A percentile compares a stretch with the other conserved stretches of the same genome.
Conservation (phyloP, 2,113 vertebrate genomes). For the Oceanodroma tethys region DNA sequence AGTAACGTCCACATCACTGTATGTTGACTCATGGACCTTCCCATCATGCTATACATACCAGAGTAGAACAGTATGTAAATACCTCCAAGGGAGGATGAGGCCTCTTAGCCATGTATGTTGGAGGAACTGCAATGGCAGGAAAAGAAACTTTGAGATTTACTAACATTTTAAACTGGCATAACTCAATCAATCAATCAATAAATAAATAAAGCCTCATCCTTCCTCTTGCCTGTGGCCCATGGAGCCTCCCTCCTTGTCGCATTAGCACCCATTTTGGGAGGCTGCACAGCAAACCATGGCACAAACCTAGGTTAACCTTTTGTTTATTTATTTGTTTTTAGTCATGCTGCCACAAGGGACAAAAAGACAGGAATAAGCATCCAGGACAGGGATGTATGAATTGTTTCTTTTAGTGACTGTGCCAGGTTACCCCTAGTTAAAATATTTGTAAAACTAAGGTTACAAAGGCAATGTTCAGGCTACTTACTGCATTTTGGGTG, state of each 20-base stretch:
- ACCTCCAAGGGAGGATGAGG: neutral
- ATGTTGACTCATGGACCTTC: neutral
- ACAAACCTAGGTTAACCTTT: neutral
- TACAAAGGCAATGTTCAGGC: neutral
- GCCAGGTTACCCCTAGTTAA: neutral
- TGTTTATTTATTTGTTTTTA: neutral
- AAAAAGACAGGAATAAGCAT: neutral
- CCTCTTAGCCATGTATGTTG: neutral
- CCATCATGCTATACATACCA: neutral
- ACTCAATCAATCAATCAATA: neutral
- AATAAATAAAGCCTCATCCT: neutral
- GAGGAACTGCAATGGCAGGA: neutral
- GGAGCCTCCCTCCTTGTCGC: neutral
- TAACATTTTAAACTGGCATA: neutral
- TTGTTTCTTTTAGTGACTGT: neutral
- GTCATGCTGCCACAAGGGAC: neutral
- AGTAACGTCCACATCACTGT: neutral
- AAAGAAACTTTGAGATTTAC: neutral
- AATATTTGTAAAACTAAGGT: neutral
- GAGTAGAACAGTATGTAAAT: neutral
- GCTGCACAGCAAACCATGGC: neutral
- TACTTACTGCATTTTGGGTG: neutral
- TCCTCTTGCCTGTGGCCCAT: neutral
- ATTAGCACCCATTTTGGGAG: neutral
- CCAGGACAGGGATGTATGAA: neutral